A percentile compares a stretch with the other conserved stretches of the same genome.
Evolutionary conservation across 2,797 vertebrate genomes (phyloP).

Genomic region (Megalops cyprinoides): DNA sequence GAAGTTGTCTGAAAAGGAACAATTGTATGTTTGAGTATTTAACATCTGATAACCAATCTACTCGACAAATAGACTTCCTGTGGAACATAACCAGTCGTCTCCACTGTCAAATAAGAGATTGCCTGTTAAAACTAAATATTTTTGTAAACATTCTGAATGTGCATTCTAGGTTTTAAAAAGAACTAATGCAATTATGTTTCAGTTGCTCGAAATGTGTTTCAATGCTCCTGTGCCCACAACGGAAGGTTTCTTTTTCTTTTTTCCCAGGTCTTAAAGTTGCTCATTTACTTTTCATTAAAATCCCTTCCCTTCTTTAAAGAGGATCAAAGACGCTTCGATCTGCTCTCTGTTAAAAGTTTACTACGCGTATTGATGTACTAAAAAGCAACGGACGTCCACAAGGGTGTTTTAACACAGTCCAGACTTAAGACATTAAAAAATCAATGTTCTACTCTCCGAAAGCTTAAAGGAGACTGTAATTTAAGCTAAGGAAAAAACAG

Average conservation of each 20-base stretch:
- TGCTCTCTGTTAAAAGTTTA: constrained; percentile 56
- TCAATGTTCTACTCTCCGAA: constrained; percentile 59
- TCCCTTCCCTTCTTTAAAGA: constrained; percentile 48
- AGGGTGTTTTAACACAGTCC: constrained; percentile 41
- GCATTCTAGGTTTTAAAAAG: background rate
- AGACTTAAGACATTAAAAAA: constrained; percentile 56
- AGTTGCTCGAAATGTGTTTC: background rate
- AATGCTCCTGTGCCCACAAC: background rate
- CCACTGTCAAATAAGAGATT: too few relatives aligned
- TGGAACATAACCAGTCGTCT: too few relatives aligned
- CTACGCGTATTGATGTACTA: constrained; percentile 58
- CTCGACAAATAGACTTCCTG: too few relatives aligned
- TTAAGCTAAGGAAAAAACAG: constrained; percentile 47
- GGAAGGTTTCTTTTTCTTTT: background rate
- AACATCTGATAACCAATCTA: too few relatives aligned
- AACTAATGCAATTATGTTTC: background rate
- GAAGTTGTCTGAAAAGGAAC: too few relatives aligned
- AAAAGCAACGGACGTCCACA: constrained; percentile 56
- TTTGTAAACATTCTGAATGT: too few relatives aligned
- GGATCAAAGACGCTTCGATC: constrained; percentile 67
- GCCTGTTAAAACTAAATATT: too few relatives aligned
- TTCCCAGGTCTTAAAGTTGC: constrained; percentile 38
- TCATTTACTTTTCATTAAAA: constrained; percentile 67
- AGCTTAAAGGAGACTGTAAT: constrained; percentile 53
- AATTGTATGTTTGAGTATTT: too few relatives aligned